phyloP scores from a whole-genome alignment of 2,888 invertebrate genomes.

The Mythimna impura region DNA sequence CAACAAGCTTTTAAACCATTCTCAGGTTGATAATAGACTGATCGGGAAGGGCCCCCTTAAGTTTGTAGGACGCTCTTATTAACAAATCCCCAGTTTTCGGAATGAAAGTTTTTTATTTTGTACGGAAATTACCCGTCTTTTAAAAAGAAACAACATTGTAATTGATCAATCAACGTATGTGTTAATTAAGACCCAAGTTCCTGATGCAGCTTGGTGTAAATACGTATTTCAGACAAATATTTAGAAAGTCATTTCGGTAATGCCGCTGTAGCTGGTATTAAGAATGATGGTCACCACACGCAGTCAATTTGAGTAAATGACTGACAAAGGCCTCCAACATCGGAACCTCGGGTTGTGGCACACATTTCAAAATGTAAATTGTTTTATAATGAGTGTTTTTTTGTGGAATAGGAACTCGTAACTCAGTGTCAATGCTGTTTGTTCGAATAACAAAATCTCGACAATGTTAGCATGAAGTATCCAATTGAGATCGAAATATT shows the following conservation, averaged over 20 bases:
- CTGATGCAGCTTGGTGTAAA: not conserved
- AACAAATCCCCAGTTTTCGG: not conserved
- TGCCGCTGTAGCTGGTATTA: not conserved
- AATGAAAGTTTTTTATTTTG: not conserved
- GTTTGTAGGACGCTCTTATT: not conserved
- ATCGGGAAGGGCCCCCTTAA: too few species aligned
- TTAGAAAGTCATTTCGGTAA: conserved; percentile 15
- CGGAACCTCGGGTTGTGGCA: not conserved
- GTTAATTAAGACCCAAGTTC: not conserved
- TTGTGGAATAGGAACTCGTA: not conserved
- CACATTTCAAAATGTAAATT: not conserved
- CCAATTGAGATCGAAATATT: too few species aligned
- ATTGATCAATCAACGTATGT: not conserved
- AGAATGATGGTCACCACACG: conserved; percentile 1
- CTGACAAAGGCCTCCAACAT: not conserved
- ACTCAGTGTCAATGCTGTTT: not conserved
- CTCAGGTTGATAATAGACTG: too few species aligned
- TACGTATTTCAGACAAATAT: conserved; percentile 6
- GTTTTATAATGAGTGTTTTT: conserved; percentile 3
- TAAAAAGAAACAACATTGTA: not conserved
- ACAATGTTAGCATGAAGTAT: too few species aligned
- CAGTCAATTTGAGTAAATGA: conserved; percentile 18
- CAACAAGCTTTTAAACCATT: too few species aligned
- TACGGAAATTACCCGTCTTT: not conserved
- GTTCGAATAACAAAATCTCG: too few species aligned